phyloP scores from a whole-genome alignment of 2,888 invertebrate genomes.

The Salpingus planirostris region DNA sequence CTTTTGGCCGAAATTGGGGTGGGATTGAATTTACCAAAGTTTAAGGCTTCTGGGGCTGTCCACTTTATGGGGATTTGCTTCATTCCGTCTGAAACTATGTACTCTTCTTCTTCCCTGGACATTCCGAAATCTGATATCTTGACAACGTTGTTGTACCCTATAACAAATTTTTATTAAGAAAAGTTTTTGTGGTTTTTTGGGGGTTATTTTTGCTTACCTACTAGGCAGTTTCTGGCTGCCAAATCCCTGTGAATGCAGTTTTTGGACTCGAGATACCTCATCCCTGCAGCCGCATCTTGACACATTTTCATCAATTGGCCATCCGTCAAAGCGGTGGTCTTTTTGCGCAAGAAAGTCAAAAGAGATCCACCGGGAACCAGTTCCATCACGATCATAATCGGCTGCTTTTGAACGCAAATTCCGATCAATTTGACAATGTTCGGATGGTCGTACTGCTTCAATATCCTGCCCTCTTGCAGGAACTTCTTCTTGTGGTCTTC shows the following conservation, averaged over 20 bases:
- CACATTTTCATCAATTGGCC: conserved; percentile 77
- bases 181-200: neutral
- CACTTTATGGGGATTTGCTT: conserved; percentile 98
- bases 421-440: conserved; percentile 95
- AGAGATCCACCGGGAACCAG: conserved; percentile 88
- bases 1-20: conserved; percentile 1
- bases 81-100: conserved; percentile 95
- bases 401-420: conserved; percentile 95
- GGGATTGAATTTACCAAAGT: no score
- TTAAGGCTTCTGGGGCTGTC: conserved; percentile 95
- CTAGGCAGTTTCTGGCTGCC: conserved; percentile 89
- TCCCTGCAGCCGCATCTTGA: conserved; percentile 86
- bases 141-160: conserved; percentile 72
- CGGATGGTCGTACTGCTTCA: conserved; percentile 94
- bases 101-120: conserved; percentile 95
- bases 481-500: conserved; percentile 92
- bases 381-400: conserved; percentile 99
- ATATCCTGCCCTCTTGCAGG: conserved; percentile 87
- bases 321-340: conserved; percentile 54
- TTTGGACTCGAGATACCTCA: conserved; percentile 91
- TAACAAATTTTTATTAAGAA: conserved; percentile 16
- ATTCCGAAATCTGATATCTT: conserved; percentile 98
- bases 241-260: conserved; percentile 94
- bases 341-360: conserved; percentile 77
- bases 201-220: conserved; percentile 45